Conservation (phyloP, 2,113 vertebrate species). For the Passer domesticus region DNA sequence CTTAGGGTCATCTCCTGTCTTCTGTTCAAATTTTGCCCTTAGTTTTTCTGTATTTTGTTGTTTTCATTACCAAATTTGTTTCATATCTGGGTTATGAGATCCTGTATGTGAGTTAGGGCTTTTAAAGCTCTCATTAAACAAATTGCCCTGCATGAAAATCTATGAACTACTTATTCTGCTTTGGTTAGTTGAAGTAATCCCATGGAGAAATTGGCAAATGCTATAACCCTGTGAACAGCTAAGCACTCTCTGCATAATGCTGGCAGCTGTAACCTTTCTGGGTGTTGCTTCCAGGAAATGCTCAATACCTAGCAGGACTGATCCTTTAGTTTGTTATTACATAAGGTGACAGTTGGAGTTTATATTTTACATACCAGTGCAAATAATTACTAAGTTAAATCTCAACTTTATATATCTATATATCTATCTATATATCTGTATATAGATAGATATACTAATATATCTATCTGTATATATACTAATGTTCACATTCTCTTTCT, state of each 20-base stretch:
- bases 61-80: neutral
- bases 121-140: neutral
- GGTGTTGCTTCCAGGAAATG: neutral
- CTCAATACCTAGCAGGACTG: neutral
- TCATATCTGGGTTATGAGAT: neutral
- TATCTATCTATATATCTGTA: neutral
- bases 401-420: neutral
- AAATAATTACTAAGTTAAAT: neutral
- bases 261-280: neutral
- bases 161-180: neutral
- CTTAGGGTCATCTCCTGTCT: neutral
- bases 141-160: neutral
- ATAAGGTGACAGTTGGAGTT: neutral
- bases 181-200: neutral
- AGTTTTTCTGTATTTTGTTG: neutral
- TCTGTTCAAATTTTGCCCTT: neutral
- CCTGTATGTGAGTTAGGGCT: neutral
- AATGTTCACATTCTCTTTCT: neutral
- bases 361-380: neutral
- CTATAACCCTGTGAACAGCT: neutral
- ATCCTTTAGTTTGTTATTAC: neutral
- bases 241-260: neutral
- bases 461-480: neutral
- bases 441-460: no score
- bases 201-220: neutral